These are phyloP conservation scores for Drosophila tripunctata DNA, from an alignment of 2,888 invertebrate genomes.

Conservation along the genomic window DNA sequence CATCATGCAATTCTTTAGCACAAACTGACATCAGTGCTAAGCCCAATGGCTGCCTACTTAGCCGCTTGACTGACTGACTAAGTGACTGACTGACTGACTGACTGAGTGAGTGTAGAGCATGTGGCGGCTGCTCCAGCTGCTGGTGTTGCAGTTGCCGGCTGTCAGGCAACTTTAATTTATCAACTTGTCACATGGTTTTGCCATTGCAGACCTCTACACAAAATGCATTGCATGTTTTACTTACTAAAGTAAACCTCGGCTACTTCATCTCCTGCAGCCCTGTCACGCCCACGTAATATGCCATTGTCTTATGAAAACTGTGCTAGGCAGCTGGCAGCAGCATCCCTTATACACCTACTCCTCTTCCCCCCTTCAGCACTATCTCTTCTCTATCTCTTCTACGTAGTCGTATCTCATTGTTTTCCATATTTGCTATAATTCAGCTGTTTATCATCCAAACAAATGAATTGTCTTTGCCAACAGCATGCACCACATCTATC, in stretches of 20 bases:
- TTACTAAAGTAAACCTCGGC: conserved; percentile 22
- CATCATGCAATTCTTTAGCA: conserved; percentile 46
- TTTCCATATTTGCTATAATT: conserved; percentile 71
- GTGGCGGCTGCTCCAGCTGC: conserved; percentile 26
- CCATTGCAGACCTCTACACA: conserved; percentile 29
- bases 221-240: conserved; percentile 50
- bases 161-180: conserved; percentile 67
- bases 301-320: conserved; percentile 53
- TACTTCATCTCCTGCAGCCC: background rate
- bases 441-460: conserved; percentile 75
- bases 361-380: conserved; percentile 24
- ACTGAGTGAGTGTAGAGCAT: conserved; percentile 14
- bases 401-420: conserved; percentile 54
- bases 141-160: conserved; percentile 30
- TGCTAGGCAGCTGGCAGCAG: conserved; percentile 45
- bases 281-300: conserved; percentile 40
- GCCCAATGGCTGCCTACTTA: conserved; percentile 50
- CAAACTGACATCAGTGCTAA: conserved; percentile 46
- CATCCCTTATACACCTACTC: background rate
- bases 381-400: background rate
- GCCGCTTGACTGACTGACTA: conserved; percentile 36
- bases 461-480: conserved; percentile 75
- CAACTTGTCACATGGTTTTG: conserved; percentile 68
- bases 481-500: conserved; percentile 12
- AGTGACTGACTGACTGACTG: conserved; percentile 27